These are phyloP conservation scores for Manis crassicaudata DNA, from an alignment of 2,797 vertebrate genomes.

Conservation along the genomic window DNA sequence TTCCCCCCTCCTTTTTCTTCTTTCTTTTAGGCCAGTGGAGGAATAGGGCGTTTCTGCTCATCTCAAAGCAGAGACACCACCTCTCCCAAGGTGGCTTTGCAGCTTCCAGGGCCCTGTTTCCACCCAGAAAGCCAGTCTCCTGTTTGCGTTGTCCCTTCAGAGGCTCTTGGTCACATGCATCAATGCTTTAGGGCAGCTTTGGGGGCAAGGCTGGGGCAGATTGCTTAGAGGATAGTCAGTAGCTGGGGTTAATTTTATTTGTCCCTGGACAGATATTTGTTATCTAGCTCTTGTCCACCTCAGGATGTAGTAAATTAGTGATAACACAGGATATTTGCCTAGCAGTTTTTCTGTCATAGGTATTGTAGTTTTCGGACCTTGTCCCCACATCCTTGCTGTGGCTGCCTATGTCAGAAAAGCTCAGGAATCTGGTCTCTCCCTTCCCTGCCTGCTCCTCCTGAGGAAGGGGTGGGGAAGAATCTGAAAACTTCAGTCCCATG, in stretches of 20 bases:
- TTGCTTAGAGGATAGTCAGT: neutral
- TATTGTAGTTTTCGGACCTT: neutral
- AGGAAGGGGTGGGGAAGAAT: too few relatives aligned
- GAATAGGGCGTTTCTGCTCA: neutral
- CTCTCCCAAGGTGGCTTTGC: fast-evolving
- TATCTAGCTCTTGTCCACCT: neutral
- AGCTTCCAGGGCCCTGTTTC: neutral
- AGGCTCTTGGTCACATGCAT: neutral
- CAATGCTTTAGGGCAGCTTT: neutral
- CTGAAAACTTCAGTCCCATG: neutral
- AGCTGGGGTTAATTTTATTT: neutral
- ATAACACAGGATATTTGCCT: neutral
- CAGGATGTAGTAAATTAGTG: neutral
- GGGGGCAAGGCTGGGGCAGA: neutral
- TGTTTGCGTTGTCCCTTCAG: fast-evolving
- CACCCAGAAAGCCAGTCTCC: neutral
- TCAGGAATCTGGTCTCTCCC: fast-evolving
- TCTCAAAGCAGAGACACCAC: neutral
- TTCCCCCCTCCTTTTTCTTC: neutral
- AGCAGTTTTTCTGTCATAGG: neutral
- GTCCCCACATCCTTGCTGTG: neutral
- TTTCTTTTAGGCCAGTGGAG: neutral
- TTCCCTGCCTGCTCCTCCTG: too few relatives aligned
- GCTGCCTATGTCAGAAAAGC: neutral
- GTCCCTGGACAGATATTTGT: neutral